Conservation (phyloP, 1,140 invertebrate species). For the Pseudomyrmex dendroicus region DNA sequence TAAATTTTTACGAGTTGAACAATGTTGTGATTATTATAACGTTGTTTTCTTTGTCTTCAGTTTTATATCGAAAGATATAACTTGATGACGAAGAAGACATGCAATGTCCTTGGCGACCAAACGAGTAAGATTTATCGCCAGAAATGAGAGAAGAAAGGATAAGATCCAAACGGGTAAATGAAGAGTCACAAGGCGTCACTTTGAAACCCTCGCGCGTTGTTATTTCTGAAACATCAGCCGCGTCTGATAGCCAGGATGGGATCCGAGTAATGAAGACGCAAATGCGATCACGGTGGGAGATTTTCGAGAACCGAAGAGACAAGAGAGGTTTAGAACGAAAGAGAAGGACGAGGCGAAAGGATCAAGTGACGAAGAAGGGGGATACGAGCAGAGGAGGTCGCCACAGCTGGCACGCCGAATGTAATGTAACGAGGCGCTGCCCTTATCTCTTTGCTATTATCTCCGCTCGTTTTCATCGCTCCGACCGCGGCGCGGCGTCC, state of each 20-base stretch:
- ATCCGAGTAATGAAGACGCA: slow-evolving; percentile 58
- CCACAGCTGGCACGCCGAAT: slow-evolving; percentile 72
- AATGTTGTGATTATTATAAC: background rate
- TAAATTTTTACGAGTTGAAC: background rate
- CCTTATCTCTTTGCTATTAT: slow-evolving; percentile 80
- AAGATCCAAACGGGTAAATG: slow-evolving; percentile 63
- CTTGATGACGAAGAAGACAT: slow-evolving; percentile 18
- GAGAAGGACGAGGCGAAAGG: slow-evolving; percentile 25
- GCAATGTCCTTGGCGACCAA: slow-evolving; percentile 19
- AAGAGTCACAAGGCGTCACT: slow-evolving; percentile 45
- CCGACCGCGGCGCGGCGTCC: slow-evolving; percentile 61
- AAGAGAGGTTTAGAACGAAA: background rate
- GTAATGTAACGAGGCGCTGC: slow-evolving; percentile 73
- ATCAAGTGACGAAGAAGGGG: slow-evolving; percentile 39
- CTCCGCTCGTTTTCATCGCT: slow-evolving; percentile 72
- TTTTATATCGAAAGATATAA: slow-evolving; percentile 24
- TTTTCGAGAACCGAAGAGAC: slow-evolving; percentile 36
- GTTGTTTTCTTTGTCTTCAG: background rate
- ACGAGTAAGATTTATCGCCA: slow-evolving; percentile 55
- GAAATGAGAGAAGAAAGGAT: slow-evolving; percentile 73
- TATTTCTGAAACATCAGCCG: slow-evolving; percentile 48
- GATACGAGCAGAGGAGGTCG: slow-evolving; percentile 59
- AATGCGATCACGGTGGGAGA: slow-evolving; percentile 48
- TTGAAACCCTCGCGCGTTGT: slow-evolving; percentile 31
- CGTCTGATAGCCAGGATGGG: slow-evolving; percentile 29